Conservation (phyloP, 2,113 vertebrate species). For the Saimiri boliviensis region DNA sequence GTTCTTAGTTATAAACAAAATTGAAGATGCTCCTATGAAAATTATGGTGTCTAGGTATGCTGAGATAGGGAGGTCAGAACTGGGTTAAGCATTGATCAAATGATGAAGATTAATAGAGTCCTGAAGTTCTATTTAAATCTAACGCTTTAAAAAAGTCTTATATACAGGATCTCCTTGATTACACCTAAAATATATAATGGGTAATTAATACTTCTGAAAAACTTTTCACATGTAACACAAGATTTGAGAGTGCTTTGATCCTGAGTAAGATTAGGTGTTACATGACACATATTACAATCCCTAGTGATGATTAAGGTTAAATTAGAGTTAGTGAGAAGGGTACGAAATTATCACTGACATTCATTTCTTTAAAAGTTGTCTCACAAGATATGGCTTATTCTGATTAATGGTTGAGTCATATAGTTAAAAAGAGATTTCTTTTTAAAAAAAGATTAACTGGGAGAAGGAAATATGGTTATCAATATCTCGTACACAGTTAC, state of each 20-base stretch:
- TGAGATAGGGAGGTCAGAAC: conserved; percentile 39
- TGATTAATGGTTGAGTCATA: neutral
- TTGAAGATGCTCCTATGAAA: neutral
- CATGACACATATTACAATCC: neutral
- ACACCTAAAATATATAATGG: neutral
- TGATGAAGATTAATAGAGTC: neutral
- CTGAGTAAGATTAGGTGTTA: neutral
- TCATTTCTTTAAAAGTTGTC: conserved; percentile 23
- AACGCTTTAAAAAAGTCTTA: neutral
- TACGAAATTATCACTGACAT: neutral
- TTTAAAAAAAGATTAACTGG: neutral
- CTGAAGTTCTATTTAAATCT: neutral
- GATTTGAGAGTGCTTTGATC: neutral
- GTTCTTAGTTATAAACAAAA: neutral
- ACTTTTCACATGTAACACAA: neutral
- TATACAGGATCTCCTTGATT: neutral
- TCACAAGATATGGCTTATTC: neutral
- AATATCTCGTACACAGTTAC: neutral
- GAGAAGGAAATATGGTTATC: conserved; percentile 31
- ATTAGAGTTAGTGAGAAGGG: conserved; percentile 9
- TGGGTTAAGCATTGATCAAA: conserved; percentile 32
- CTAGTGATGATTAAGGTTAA: neutral
- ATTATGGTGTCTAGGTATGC: neutral
- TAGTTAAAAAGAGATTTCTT: neutral
- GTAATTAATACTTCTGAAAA: neutral